A percentile compares a stretch with the other conserved stretches of the same genome.
These are phyloP conservation scores for Galaxea fascicularis DNA, from an alignment of 92 coral and sea anemone genomes.

Conservation along the genomic window DNA sequence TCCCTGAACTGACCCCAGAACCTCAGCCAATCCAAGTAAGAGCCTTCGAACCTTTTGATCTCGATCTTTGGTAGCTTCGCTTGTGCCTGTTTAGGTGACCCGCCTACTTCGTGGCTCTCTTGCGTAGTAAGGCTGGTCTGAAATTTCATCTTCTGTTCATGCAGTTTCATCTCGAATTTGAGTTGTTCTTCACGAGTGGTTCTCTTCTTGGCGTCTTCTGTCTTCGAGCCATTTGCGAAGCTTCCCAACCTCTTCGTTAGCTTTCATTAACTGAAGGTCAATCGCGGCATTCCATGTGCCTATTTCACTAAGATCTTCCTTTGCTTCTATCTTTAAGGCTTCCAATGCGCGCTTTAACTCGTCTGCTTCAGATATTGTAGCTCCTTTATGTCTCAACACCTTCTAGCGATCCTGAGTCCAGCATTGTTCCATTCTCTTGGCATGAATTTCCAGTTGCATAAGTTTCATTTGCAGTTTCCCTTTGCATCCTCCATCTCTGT, in stretches of 20 bases:
- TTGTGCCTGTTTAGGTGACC: conserved; percentile 25
- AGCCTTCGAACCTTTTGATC: conserved; percentile 20
- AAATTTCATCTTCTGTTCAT: conserved; percentile 18
- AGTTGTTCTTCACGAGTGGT: conserved; percentile 15
- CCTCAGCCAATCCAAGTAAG: conserved; percentile 58
- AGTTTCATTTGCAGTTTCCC: conserved; percentile 27
- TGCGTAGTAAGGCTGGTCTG: background rate
- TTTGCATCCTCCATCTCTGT: background rate
- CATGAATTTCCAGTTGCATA: conserved; percentile 18
- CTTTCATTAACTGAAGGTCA: conserved; percentile 25
- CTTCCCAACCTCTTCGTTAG: conserved; percentile 34
- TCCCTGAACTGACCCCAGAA: conserved; percentile 67
- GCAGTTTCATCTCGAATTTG: conserved; percentile 10
- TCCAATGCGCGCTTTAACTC: conserved; percentile 1
- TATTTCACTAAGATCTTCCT: no score
- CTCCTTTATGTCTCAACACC: conserved; percentile 22
- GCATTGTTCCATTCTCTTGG: conserved; percentile 23
- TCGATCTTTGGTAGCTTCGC: conserved; percentile 26
- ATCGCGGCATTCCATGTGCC: no score
- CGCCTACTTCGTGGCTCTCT: conserved; percentile 8
- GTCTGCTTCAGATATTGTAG: conserved; percentile 7
- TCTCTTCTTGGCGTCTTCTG: conserved; percentile 30
- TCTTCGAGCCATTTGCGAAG: conserved; percentile 36
- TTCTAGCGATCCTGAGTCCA: conserved; percentile 24
- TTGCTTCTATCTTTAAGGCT: conserved; percentile 29